Base-by-base conservation (phyloP, 2,113 vertebrate species). In the Rissa tridactyla region DNA sequence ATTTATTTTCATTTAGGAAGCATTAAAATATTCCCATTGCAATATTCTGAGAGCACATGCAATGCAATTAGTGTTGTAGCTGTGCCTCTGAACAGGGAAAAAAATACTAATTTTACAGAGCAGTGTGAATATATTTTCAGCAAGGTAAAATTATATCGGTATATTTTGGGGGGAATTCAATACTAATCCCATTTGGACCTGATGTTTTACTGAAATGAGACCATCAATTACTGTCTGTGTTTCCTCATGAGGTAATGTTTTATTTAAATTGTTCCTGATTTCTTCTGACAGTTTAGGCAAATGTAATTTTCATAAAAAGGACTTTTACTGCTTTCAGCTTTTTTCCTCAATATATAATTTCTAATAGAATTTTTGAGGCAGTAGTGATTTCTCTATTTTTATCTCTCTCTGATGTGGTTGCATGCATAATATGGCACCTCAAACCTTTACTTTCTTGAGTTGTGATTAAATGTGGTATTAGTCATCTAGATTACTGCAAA, bases 211-310 rank as follows among this genome's bases (percentile, higher is more conserved):
- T 92, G 84, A 91, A 95, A 95, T 96, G 58, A 95, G 86, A 90
- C 94, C 61, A 92, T 96, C 81, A 92, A 29, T 96, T 96, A 88
- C 88, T 89, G 72, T 88, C 88, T 94, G 23, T 90, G 47, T 93
- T 96, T 88, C 69, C 52, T 91, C 73, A 64, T 81, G 88, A 93
- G 69, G 76, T 88, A 96, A 91, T 91, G 66, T 79, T 95, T 96
- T 96, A 95, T 90, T 97, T 91, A 92, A 95, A 97, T 83, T 83
- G 55, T 90, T 78, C 82, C 72, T 95, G 72, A 94, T 94, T 84
- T 96, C 77, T 95, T 95, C 54, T 92, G 86, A 86, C 88, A 90
- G 57, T 76, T 97, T 93, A 65, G 22, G 75, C 29, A 95, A 96
- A 96, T 86, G 69, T 51, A 92, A 92, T 96, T 92, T 94, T 96